A percentile compares a stretch with the other conserved stretches of the same genome.
Evolutionary conservation across 1,140 invertebrate species (phyloP).

Genomic region (Andrena cerasifolii): DNA sequence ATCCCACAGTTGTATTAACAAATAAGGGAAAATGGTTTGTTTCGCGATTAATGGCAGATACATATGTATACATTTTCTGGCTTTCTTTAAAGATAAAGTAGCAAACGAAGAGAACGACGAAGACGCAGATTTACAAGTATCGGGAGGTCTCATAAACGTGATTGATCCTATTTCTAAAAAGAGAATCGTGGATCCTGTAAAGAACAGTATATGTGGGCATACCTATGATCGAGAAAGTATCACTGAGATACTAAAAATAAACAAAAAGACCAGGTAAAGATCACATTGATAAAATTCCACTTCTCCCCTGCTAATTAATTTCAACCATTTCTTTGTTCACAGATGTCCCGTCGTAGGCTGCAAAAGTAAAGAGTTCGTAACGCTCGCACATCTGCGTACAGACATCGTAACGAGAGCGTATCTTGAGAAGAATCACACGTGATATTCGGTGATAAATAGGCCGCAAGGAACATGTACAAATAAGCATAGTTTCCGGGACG

Average conservation of each 20-base stretch:
- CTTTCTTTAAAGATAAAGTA: slow-evolving; percentile 1
- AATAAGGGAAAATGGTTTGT: background rate
- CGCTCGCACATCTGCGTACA: slow-evolving; percentile 53
- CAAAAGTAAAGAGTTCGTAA: slow-evolving; percentile 68
- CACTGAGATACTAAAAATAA: slow-evolving; percentile 75
- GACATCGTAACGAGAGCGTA: slow-evolving; percentile 70
- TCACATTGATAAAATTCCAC: background rate
- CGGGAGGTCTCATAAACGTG: slow-evolving; percentile 65
- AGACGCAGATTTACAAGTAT: slow-evolving; percentile 71
- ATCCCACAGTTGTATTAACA: background rate
- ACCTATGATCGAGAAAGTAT: slow-evolving; percentile 82
- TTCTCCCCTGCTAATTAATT: background rate
- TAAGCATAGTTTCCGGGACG: background rate
- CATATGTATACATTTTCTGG: background rate
- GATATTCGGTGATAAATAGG: background rate
- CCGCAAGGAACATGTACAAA: background rate
- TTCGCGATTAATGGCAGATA: background rate
- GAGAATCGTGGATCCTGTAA: slow-evolving; percentile 82
- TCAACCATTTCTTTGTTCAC: slow-evolving; percentile 38
- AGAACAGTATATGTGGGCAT: slow-evolving; percentile 83
- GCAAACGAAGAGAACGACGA: background rate
- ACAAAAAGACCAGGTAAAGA: slow-evolving; percentile 76
- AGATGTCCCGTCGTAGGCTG: slow-evolving; percentile 79
- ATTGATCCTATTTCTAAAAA: slow-evolving; percentile 84
- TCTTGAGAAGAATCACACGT: slow-evolving; percentile 61